Evolutionary conservation across 2,888 invertebrate genomes (phyloP).

Genomic region (Petrolisthes manimaculis): DNA sequence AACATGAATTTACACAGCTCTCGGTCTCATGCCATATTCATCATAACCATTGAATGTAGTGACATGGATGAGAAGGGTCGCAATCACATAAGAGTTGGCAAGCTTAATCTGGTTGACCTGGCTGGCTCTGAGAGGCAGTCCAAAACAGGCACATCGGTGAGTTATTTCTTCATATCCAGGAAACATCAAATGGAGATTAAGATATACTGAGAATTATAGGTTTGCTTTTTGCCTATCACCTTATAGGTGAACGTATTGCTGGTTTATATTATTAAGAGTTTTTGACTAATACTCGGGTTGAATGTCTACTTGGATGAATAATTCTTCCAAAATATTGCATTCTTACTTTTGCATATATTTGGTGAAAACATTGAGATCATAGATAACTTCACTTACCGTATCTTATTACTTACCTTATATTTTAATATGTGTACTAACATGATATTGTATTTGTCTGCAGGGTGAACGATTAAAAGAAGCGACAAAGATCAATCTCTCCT

Average conservation of each 20-base stretch:
- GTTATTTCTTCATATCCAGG: constrained; percentile 45
- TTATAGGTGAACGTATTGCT: no score
- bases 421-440: neutral
- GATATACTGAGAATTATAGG: neutral
- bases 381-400: no score
- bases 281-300: no score
- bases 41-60: constrained; percentile 96
- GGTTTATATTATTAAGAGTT: neutral
- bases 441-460: constrained; percentile 67
- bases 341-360: no score
- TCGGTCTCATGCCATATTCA: constrained; percentile 97
- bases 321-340: no score
- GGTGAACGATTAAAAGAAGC: constrained; percentile 95
- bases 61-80: constrained; percentile 77
- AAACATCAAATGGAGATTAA: no score
- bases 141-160: constrained; percentile 90
- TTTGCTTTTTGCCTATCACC: constrained; percentile 1
- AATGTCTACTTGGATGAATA: no score
- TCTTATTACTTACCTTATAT: neutral
- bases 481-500: constrained; percentile 95
- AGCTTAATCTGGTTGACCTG: constrained; percentile 96
- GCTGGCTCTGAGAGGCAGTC: constrained; percentile 98
- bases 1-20: constrained; percentile 99
- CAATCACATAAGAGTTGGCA: constrained; percentile 83
- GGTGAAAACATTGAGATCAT: no score